These are phyloP conservation scores for Rhorus exstirpatorius DNA, from an alignment of 2,888 invertebrate genomes.

Conservation along the genomic window DNA sequence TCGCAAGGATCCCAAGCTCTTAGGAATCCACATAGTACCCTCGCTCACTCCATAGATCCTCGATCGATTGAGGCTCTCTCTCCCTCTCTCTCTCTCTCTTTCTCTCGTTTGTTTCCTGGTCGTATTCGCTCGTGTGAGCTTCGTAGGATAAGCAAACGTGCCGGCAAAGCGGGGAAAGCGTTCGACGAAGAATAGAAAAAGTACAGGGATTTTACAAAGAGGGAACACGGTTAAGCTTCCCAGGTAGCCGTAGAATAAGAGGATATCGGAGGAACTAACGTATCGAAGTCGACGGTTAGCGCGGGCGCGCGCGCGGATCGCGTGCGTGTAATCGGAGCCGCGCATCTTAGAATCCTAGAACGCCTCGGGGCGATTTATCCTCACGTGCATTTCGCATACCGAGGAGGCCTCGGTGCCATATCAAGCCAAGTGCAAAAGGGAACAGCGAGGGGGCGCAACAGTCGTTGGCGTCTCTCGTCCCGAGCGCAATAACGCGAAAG, in stretches of 20 bases:
- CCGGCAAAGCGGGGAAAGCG: conserved; percentile 21
- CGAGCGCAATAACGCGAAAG: conserved; percentile 63
- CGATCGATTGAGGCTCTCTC: conserved; percentile 38
- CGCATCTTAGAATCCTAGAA: conserved; percentile 75
- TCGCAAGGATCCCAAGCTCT: conserved; percentile 23
- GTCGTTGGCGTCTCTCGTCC: conserved; percentile 44
- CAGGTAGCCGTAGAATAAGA: conserved; percentile 47
- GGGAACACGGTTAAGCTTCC: conserved; percentile 45
- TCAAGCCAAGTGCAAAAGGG: conserved; percentile 59
- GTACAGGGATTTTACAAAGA: conserved; percentile 13
- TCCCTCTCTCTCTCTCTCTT: conserved; percentile 9
- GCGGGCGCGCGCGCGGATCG: conserved; percentile 72
- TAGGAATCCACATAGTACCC: conserved; percentile 3
- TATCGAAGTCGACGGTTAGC: conserved; percentile 17
- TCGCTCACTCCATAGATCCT: conserved; percentile 27
- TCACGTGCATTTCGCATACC: conserved; percentile 77
- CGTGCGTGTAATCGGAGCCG: conserved; percentile 81
- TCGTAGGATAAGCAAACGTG: conserved; percentile 59
- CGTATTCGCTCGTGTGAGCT: conserved; percentile 48
- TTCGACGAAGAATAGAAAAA: conserved; percentile 19
- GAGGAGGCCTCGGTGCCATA: conserved; percentile 47
- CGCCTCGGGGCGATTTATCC: conserved; percentile 75
- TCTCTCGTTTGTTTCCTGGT: conserved; percentile 63
- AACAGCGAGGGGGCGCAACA: conserved; percentile 47
- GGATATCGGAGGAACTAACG: background rate